These are phyloP conservation scores for Apotomis capreana DNA, from an alignment of 2,888 invertebrate genomes.

Conservation along the genomic window DNA sequence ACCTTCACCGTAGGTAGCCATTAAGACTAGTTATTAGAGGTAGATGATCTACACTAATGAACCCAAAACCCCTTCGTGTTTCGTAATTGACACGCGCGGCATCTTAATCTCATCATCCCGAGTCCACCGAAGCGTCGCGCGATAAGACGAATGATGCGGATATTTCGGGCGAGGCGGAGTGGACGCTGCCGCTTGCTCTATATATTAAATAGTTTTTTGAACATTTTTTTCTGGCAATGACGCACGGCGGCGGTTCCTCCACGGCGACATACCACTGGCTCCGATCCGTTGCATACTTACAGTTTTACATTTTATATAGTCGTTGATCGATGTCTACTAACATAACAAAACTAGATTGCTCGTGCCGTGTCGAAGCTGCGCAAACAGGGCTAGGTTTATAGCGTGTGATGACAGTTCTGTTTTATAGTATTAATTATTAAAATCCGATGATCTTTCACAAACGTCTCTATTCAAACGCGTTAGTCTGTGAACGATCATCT, in stretches of 20 bases:
- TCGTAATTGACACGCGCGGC: constrained; percentile 57
- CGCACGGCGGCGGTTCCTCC: constrained; percentile 72
- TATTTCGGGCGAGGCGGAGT: constrained; percentile 72
- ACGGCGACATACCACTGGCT: constrained; percentile 63
- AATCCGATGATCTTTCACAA: constrained; percentile 60
- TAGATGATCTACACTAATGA: constrained; percentile 41
- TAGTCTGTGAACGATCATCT: constrained; percentile 57
- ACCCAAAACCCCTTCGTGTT: constrained; percentile 46
- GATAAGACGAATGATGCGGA: constrained; percentile 54
- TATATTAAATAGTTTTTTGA: constrained; percentile 63
- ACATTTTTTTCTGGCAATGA: constrained; percentile 67
- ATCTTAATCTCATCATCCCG: constrained; percentile 60
- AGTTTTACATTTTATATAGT: constrained; percentile 58
- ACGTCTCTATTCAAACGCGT: constrained; percentile 10
- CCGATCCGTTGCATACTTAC: constrained; percentile 62
- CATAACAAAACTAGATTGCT: constrained; percentile 75
- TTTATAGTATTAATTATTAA: constrained; percentile 60
- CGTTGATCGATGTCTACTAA: constrained; percentile 81
- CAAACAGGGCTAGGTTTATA: constrained; percentile 75
- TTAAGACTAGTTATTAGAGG: constrained; percentile 37
- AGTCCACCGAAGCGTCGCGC: constrained; percentile 36
- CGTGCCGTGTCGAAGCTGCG: constrained; percentile 71
- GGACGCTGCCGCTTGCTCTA: constrained; percentile 58
- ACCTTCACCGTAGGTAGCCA: constrained; percentile 36
- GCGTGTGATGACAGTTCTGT: constrained; percentile 66